A percentile compares a stretch with the other conserved stretches of the same genome.
Evolutionary conservation across 2,797 vertebrate genomes (phyloP).

Genomic region (Rhabdophis nuchalis): DNA sequence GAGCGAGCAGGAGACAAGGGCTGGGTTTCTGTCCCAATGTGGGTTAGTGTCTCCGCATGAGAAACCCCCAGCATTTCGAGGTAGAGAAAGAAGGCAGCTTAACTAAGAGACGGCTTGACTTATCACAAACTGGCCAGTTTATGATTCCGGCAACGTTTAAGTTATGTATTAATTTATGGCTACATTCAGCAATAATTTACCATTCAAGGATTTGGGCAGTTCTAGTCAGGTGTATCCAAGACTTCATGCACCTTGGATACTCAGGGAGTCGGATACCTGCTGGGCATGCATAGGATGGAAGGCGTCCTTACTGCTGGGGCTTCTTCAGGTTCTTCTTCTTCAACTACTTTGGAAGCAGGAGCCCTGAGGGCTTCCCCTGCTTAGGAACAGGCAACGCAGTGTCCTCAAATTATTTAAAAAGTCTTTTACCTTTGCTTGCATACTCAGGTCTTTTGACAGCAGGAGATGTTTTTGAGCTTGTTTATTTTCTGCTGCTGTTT

Average conservation of each 20-base stretch:
- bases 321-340: not conserved
- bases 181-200: not conserved
- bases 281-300: not conserved
- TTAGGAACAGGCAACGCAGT: not conserved
- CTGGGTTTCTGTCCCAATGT: not conserved
- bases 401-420: too few species aligned
- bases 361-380: not conserved
- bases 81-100: not conserved
- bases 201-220: not conserved
- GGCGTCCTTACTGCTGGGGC: not conserved
- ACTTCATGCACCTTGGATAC: not conserved
- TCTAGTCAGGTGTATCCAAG: not conserved
- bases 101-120: not conserved
- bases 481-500: not conserved
- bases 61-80: not conserved
- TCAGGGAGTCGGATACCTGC: not conserved
- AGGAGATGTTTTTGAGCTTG: not conserved
- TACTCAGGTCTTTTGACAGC: not conserved
- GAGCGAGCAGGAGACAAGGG: not conserved
- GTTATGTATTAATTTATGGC: not conserved
- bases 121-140: not conserved
- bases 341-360: not conserved
- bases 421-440: not conserved
- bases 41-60: not conserved
- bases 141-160: not conserved